phyloP scores from a whole-genome alignment of 1,140 invertebrate genomes.

The Geopemphigus sp. region DNA sequence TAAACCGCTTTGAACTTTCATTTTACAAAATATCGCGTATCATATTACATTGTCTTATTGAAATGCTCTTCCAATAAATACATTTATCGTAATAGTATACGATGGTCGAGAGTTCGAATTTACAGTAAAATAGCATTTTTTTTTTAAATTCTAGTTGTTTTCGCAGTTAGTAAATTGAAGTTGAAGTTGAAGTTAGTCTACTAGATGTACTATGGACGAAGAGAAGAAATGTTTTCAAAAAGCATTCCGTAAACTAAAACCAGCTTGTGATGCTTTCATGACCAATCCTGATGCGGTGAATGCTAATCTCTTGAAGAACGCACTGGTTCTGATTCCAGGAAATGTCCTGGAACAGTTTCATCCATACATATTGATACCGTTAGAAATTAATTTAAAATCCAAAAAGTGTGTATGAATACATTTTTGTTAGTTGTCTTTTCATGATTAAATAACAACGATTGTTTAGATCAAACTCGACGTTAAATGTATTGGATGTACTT shows the following conservation, averaged over 20 bases:
- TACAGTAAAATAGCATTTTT: no score
- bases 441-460: not conserved
- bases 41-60: no score
- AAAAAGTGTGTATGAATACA: conserved; percentile 5
- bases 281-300: conserved; percentile 30
- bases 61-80: no score
- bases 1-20: no score
- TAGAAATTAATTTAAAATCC: conserved; percentile 45
- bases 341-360: not conserved
- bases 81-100: no score
- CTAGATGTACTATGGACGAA: not conserved
- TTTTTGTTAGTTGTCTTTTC: not conserved
- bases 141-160: no score
- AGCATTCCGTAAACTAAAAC: conserved; percentile 37
- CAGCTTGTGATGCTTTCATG: conserved; percentile 46
- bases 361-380: conserved; percentile 33
- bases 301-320: not conserved
- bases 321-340: conserved; percentile 14
- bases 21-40: no score
- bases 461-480: not conserved
- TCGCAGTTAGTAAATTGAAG: no score
- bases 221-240: not conserved
- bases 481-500: conserved; percentile 5
- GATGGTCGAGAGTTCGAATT: no score
- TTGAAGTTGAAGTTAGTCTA: no score